Conservation (phyloP, 1,140 invertebrate genomes). For the Cotesia chilonis region DNA sequence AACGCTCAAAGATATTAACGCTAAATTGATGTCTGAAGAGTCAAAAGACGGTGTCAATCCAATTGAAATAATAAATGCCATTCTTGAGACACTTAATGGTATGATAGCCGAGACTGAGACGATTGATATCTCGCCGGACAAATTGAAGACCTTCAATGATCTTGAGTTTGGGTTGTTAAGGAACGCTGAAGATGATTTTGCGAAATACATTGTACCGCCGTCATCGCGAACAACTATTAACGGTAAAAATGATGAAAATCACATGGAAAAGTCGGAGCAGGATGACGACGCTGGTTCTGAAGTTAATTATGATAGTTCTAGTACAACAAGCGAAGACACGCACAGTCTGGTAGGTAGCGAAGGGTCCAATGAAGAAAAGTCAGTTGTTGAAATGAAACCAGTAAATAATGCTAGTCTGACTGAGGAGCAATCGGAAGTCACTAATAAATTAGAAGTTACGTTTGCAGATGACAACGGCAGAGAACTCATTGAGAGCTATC, state of each 20-base stretch:
- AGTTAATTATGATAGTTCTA: slow-evolving; percentile 45
- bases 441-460: slow-evolving; percentile 45
- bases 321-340: slow-evolving; percentile 43
- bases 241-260: slow-evolving; percentile 43
- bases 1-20: slow-evolving; percentile 53
- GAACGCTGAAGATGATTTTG: slow-evolving; percentile 33
- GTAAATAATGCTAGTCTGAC: slow-evolving; percentile 27
- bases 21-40: slow-evolving; percentile 46
- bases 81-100: slow-evolving; percentile 51
- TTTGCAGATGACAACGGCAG: slow-evolving; percentile 43
- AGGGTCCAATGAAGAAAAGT: slow-evolving; percentile 42
- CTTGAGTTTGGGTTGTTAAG: slow-evolving; percentile 39
- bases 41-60: slow-evolving; percentile 46
- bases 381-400: slow-evolving; percentile 43
- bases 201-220: slow-evolving; percentile 48
- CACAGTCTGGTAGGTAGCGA: slow-evolving; percentile 22
- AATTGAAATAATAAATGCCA: slow-evolving; percentile 51
- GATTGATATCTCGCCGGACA: slow-evolving; percentile 6
- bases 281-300: slow-evolving; percentile 45
- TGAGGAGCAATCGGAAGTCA: neutral
- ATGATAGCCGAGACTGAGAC: slow-evolving; percentile 44
- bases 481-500: slow-evolving; percentile 38
- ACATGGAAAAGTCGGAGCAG: slow-evolving; percentile 36
- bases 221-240: slow-evolving; percentile 48
- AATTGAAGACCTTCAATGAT: slow-evolving; percentile 21